phyloP scores from a whole-genome alignment of 1,140 invertebrate genomes.

The Caenorhabditis tropicalis region DNA sequence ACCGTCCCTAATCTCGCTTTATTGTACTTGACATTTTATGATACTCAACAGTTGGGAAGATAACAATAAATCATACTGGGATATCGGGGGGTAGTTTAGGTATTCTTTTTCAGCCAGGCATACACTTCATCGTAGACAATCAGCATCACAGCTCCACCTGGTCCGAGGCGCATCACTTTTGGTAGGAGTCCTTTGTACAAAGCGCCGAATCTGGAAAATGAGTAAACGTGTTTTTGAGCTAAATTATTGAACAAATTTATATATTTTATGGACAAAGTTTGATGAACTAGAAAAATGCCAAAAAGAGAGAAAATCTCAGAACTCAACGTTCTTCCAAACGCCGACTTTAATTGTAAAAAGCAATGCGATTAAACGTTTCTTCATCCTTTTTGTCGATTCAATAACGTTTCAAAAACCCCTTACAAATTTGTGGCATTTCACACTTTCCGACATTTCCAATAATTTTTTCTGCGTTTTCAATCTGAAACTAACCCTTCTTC shows the following conservation, averaged over 20 bases:
- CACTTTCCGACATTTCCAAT: too few species aligned
- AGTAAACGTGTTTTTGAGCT: neutral
- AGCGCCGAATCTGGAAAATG: conserved; percentile 76
- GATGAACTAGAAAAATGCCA: too few species aligned
- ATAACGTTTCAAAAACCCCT: too few species aligned
- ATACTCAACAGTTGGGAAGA: neutral
- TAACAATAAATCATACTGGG: neutral
- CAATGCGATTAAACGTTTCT: too few species aligned
- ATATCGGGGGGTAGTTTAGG: neutral
- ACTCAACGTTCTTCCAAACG: too few species aligned
- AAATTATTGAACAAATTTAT: neutral
- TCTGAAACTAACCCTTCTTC: conserved; percentile 79
- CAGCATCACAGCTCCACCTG: conserved; percentile 86
- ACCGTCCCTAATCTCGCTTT: neutral
- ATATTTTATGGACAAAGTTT: too few species aligned
- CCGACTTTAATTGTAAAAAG: too few species aligned
- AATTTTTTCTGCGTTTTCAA: too few species aligned
- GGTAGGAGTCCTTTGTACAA: conserved; percentile 89
- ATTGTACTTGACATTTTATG: neutral
- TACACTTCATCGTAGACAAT: conserved; percentile 80
- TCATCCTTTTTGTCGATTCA: too few species aligned
- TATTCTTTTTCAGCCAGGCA: conserved; percentile 76
- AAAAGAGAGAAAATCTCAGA: too few species aligned
- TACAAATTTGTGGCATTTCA: too few species aligned
- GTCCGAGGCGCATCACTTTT: conserved; percentile 86